phyloP scores from a whole-genome alignment of 2,888 invertebrate species.

The Agrotis exclamationis region DNA sequence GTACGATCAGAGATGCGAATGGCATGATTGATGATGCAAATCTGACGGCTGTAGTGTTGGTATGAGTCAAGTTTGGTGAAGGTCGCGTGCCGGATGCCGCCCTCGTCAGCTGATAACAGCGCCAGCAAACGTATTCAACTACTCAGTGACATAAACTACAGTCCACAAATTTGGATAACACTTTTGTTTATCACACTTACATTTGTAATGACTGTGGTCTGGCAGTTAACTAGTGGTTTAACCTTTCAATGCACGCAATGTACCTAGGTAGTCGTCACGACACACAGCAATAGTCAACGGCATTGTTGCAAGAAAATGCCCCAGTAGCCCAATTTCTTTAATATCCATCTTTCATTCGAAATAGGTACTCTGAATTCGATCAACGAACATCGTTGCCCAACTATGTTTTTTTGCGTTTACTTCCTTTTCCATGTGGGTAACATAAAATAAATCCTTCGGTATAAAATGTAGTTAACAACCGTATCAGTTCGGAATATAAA shows the following conservation, averaged over 20 bases:
- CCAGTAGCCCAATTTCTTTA: slow-evolving; percentile 35
- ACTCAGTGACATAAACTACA: slow-evolving; percentile 58
- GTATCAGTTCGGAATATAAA: slow-evolving; percentile 56
- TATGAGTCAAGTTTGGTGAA: slow-evolving; percentile 80
- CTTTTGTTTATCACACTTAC: slow-evolving; percentile 43
- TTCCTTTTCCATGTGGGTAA: slow-evolving; percentile 18
- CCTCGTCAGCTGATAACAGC: slow-evolving; percentile 79
- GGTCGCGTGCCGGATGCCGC: slow-evolving; percentile 80
- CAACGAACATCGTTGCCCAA: neutral
- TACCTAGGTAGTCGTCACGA: slow-evolving; percentile 58
- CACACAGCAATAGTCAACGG: slow-evolving; percentile 21
- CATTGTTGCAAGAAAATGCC: slow-evolving; percentile 44
- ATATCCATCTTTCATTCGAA: slow-evolving; percentile 31
- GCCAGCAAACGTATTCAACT: slow-evolving; percentile 63
- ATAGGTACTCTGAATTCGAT: slow-evolving; percentile 8
- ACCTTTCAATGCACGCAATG: slow-evolving; percentile 58
- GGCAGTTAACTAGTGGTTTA: slow-evolving; percentile 39
- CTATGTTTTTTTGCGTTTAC: slow-evolving; percentile 20
- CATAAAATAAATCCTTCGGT: slow-evolving; percentile 31
- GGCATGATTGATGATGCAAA: slow-evolving; percentile 78
- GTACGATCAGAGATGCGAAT: slow-evolving; percentile 59
- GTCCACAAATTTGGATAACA: slow-evolving; percentile 50
- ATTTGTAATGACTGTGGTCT: slow-evolving; percentile 38
- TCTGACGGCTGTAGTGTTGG: slow-evolving; percentile 71
- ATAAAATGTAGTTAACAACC: slow-evolving; percentile 42